Percentiles rank a stretch among this genome's conserved stretches.
phyloP scores from a whole-genome alignment of 1,140 invertebrate species.

The Lordiphosa mommai region DNA sequence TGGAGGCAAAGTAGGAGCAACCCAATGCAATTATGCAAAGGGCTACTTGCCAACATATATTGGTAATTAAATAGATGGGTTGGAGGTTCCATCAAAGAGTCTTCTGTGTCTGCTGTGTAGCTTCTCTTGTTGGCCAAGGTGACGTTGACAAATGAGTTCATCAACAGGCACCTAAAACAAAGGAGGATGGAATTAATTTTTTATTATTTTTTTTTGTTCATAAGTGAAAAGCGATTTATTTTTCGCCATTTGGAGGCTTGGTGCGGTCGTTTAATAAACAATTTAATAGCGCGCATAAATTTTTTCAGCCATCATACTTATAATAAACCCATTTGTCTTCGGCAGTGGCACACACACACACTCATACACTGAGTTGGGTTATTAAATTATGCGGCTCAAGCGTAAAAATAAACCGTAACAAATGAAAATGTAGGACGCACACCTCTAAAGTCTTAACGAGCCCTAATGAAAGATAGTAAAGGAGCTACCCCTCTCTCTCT shows the following conservation, averaged over 20 bases:
- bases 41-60: constrained; percentile 60
- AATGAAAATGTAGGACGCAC: constrained; percentile 63
- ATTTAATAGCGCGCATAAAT: constrained; percentile 76
- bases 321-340: constrained; percentile 77
- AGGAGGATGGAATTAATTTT: background rate
- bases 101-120: background rate
- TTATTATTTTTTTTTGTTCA: constrained; percentile 7
- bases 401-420: constrained; percentile 74
- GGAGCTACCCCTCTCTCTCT: constrained; percentile 1
- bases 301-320: constrained; percentile 66
- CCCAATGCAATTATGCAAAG: constrained; percentile 53
- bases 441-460: constrained; percentile 50
- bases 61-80: constrained; percentile 74
- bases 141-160: constrained; percentile 76
- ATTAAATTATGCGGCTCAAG: constrained; percentile 74
- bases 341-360: constrained; percentile 31
- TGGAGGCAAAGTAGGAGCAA: constrained; percentile 16
- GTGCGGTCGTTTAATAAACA: constrained; percentile 73
- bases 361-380: constrained; percentile 21
- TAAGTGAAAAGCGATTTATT: constrained; percentile 75
- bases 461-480: constrained; percentile 55
- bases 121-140: constrained; percentile 3
- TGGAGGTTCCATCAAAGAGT: constrained; percentile 31
- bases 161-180: constrained; percentile 43
- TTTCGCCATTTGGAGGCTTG: constrained; percentile 64